Evolutionary conservation across 2,113 vertebrate genomes (phyloP), one percentile per base, ranked within the genome.

Genomic region (Cynoglossus semilaevis): DNA sequence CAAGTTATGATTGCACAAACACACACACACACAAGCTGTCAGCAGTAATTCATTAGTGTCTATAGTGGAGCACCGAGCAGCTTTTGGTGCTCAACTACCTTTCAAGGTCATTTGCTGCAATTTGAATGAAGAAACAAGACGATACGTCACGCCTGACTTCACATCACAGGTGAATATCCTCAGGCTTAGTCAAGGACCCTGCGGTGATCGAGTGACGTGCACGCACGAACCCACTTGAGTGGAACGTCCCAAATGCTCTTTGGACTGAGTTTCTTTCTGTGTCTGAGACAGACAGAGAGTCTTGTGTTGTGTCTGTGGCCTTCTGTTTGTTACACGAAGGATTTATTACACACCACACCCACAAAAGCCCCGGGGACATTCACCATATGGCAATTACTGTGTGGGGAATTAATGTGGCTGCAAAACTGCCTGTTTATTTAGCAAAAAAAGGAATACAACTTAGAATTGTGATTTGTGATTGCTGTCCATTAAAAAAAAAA

Each of bases 101-200:
- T 69, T 76, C 62, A 73, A 61, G 76, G 63, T 68, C 65, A 71
- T n/a, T 36, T 76, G 50, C 63, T 64, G 10, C 58, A 54, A 22
- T 66, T 51, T 9, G 49, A 69, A 29, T 29, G 52, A 19, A 34
- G 18, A 67, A 67, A 61, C 43, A 47, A 63, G 62, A 58, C 38
- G 37, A 42, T 51, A 46, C 41, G 63, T 64, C 47, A 53, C 60
- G 58, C 52, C 44, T 9, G 11, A 57, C 61, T 62, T 74, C 29
- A 71, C 57, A 53, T 69, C 61, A 56, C 70, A 69, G 56, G 63
- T 71, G 72, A 67, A 71, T 58, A 49, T 82, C 59, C 52, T 51
- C 54, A 22, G 64, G 74, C 67, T 40, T 29, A 42, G 63, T 56
- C 40, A 37, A 17, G 41, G 57, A 62, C 42, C 58, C 61, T 47